Conservation (phyloP, 1,140 invertebrate genomes). For the Goniozus legneri region DNA sequence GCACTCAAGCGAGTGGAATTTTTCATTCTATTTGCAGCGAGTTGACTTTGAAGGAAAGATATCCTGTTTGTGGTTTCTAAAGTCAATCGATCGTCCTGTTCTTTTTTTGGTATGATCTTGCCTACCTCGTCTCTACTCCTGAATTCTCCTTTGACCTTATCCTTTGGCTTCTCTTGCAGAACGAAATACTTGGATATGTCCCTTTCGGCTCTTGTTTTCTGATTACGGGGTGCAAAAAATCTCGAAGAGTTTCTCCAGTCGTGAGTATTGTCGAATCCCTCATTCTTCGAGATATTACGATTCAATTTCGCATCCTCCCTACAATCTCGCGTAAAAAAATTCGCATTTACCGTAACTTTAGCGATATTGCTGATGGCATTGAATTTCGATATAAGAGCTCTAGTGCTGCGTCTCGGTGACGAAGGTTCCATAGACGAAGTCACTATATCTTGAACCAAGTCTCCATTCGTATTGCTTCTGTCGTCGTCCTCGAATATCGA, state of each 20-base stretch:
- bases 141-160: not conserved
- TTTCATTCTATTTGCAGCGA: constrained; percentile 21
- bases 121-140: not conserved
- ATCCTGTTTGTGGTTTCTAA: constrained; percentile 21
- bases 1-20: too few species aligned
- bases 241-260: constrained; percentile 16
- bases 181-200: not conserved
- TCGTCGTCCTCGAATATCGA: constrained; percentile 39
- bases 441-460: constrained; percentile 42
- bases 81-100: constrained; percentile 17
- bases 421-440: constrained; percentile 39
- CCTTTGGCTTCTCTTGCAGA: not conserved
- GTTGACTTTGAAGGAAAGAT: constrained; percentile 26
- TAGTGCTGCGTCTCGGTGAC: constrained; percentile 44
- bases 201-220: constrained; percentile 33
- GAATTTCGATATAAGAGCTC: constrained; percentile 63
- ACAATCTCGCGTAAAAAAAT: constrained; percentile 45
- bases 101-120: constrained; percentile 9
- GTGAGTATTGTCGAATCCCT: constrained; percentile 9
- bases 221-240: constrained; percentile 14
- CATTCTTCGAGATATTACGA: not conserved
- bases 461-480: constrained; percentile 35
- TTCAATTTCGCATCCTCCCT: constrained; percentile 11
- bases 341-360: constrained; percentile 55
- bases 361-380: constrained; percentile 62